phyloP scores from a whole-genome alignment of 2,888 invertebrate species.

The Oasisia sp. region DNA sequence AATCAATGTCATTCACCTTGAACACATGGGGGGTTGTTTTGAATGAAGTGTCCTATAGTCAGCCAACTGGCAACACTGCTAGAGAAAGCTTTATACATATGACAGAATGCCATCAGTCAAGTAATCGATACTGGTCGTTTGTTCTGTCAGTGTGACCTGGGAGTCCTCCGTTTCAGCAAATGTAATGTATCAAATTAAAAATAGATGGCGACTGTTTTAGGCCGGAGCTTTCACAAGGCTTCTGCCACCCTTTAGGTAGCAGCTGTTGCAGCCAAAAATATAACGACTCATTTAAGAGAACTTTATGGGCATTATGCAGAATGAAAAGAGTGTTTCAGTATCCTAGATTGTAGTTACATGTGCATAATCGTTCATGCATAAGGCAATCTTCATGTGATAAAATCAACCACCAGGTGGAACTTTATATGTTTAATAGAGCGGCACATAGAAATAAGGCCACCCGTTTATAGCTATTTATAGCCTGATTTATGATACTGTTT shows the following conservation, averaged over 20 bases:
- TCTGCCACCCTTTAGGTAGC: neutral
- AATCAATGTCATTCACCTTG: no score
- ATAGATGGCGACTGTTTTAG: neutral
- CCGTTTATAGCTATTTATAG: neutral
- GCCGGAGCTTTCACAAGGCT: neutral
- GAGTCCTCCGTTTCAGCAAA: neutral
- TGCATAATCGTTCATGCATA: neutral
- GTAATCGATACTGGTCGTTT: neutral
- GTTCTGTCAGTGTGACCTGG: neutral
- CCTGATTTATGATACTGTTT: neutral
- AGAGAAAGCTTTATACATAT: neutral
- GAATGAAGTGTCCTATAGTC: neutral
- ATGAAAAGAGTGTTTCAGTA: neutral
- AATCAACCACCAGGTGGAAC: neutral
- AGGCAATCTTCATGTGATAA: neutral
- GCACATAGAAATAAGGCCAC: neutral
- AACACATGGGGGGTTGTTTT: neutral
- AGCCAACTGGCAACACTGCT: neutral
- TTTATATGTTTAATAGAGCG: neutral
- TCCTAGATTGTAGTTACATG: neutral
- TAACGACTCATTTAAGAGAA: neutral
- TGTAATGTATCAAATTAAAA: neutral
- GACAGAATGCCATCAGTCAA: neutral
- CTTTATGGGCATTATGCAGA: neutral
- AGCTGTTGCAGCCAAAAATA: neutral